A percentile compares a stretch with the other conserved stretches of the same genome.
Evolutionary conservation across 1,140 invertebrate genomes (phyloP).

Genomic region (Dreissena polymorpha): DNA sequence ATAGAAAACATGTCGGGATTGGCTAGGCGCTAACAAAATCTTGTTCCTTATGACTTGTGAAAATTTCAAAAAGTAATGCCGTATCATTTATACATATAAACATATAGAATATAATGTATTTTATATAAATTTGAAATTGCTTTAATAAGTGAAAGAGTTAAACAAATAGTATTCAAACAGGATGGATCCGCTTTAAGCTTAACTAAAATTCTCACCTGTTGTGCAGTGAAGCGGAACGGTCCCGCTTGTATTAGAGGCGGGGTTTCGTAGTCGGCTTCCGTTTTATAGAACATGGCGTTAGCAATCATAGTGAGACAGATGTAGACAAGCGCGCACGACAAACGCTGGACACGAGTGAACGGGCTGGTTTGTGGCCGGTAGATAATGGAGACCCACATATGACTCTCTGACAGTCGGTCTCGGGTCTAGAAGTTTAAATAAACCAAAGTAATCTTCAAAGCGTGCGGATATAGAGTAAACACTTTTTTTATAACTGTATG

Average conservation of each 20-base stretch:
- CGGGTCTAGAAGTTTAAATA: slow-evolving; percentile 64
- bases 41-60: too few relatives aligned
- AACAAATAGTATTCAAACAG: too few relatives aligned
- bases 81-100: too few relatives aligned
- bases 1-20: too few relatives aligned
- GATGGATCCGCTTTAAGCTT: too few relatives aligned
- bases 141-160: too few relatives aligned
- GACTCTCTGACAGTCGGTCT: slow-evolving; percentile 74
- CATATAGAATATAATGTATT: not conserved
- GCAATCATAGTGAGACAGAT: slow-evolving; percentile 80
- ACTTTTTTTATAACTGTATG: too few relatives aligned
- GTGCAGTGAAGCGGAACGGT: slow-evolving; percentile 70
- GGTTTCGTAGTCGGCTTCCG: slow-evolving; percentile 57
- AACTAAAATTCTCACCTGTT: slow-evolving; percentile 56
- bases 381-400: slow-evolving; percentile 78
- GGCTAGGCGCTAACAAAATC: too few relatives aligned
- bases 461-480: not conserved
- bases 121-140: too few relatives aligned
- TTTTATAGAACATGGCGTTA: slow-evolving; percentile 80
- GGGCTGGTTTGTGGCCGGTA: slow-evolving; percentile 77
- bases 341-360: slow-evolving; percentile 79
- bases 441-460: slow-evolving; percentile 42
- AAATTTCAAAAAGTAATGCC: too few relatives aligned
- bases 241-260: slow-evolving; percentile 65
- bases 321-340: slow-evolving; percentile 78